phyloP scores from a whole-genome alignment of 2,113 vertebrate genomes.

The Coptodon rendalli region DNA sequence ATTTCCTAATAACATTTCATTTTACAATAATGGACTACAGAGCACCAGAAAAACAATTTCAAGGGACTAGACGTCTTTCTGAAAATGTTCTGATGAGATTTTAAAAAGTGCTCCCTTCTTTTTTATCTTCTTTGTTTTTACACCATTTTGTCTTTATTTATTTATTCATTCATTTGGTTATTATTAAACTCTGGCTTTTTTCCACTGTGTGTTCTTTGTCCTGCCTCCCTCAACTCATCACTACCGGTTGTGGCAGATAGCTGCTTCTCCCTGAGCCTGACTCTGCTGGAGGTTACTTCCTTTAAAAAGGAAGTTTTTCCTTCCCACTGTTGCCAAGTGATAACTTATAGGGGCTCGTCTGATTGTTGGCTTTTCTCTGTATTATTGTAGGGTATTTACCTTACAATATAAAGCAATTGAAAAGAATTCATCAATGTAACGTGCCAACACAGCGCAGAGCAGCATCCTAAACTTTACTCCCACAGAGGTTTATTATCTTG shows the following conservation, averaged over 20 bases:
- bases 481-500: not conserved
- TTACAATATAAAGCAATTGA: not conserved
- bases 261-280: not conserved
- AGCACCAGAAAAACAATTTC: not conserved
- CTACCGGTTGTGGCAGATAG: not conserved
- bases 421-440: not conserved
- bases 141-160: not conserved
- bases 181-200: not conserved
- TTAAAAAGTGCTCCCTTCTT: not conserved
- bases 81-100: not conserved
- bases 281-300: not conserved
- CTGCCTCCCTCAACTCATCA: not conserved
- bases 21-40: not conserved
- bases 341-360: not conserved
- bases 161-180: not conserved
- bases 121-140: not conserved
- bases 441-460: not conserved
- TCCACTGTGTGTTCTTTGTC: accelerated
- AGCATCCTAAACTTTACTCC: not conserved
- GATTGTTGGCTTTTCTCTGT: not conserved
- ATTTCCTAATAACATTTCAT: not conserved
- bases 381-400: not conserved
- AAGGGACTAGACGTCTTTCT: not conserved
- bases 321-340: not conserved
- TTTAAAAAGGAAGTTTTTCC: not conserved